Base-by-base conservation (phyloP, 1,140 invertebrate genomes). In the Leptonema lineaticorne region DNA sequence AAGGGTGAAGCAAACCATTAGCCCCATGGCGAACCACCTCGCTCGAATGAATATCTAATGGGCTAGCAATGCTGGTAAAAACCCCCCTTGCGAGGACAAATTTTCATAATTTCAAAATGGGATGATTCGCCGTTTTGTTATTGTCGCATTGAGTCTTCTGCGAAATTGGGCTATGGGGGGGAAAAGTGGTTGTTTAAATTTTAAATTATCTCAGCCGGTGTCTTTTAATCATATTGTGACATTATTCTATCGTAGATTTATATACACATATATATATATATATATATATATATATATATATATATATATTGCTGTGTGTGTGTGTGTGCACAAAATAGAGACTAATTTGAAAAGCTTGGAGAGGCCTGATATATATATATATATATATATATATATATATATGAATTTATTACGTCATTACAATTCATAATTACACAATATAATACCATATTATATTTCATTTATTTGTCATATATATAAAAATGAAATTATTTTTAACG, bases 1-100 rank as follows among this genome's bases (percentile, higher is more conserved):
- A 64, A 64, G 62, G 62, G 62, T 64, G 62, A n/a, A 64, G 62
- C 46, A 28, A n/a, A 50, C 62, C 62, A 64, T 64, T 64, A 64
- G 62, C 62, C 29, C 8, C 50, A 7, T 14, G 37, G n/a, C n/a
- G n/a, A 41, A 41, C 37, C 41, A 16, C 58, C 58, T 30, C 58
- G 16, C 20, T 62, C 28, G 28, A 63, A 46, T 50, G 62, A 64
- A 64, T 64, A 64, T 64, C 62, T 64, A 64, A 64, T 64, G 62
- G 37, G 37, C 11, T 4, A 4, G 37, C 2, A 30, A 16, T 4
- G 28, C 28, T 5, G 18, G 58, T 62, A 37, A n/a, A n/a, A n/a
- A n/a, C n/a, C n/a, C n/a, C n/a, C n/a, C 37, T 2, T 14, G 11
- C 16, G 24, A 24, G 18, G 50, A 53, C 50, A 53, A 53, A 53